Conservation (phyloP, 64 coral and sea anemone species). For the Porites australiensis region DNA sequence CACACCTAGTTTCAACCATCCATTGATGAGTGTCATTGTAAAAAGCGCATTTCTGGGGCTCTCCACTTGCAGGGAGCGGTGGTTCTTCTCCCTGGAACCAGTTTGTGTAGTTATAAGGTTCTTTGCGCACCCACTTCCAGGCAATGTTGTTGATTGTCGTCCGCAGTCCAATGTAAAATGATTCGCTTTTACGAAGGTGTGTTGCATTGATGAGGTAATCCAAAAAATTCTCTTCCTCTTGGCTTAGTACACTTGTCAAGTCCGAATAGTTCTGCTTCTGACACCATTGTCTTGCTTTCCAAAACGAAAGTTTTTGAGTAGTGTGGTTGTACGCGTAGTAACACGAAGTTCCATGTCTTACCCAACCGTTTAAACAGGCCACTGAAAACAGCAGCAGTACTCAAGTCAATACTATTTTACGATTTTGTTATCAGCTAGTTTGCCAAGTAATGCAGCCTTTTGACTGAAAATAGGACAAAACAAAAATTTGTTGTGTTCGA, state of each 20-base stretch:
- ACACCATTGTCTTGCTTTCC: constrained; percentile 3
- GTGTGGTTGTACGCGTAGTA: background rate
- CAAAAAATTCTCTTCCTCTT: background rate
- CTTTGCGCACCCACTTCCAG: background rate
- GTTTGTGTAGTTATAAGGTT: constrained; percentile 25
- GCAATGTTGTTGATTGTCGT: background rate
- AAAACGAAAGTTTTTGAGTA: background rate
- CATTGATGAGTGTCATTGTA: constrained; percentile 16
- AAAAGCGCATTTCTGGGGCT: background rate
- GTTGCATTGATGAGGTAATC: background rate
- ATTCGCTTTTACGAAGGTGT: background rate
- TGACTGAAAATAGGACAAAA: no score
- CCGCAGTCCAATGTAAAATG: constrained; percentile 15
- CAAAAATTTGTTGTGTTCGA: no score
- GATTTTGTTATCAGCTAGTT: no score
- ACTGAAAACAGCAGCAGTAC: background rate
- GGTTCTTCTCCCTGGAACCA: background rate
- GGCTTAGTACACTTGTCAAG: constrained; percentile 11
- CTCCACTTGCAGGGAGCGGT: no score
- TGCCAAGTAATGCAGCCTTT: no score
- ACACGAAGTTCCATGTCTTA: background rate
- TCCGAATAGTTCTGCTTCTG: background rate
- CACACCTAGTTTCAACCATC: background rate
- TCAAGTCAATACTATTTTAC: background rate
- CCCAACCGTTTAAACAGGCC: background rate